A percentile compares a stretch with the other conserved stretches of the same genome.
These are phyloP conservation scores for Mus spretus DNA, from an alignment of 2,797 vertebrate species.

Conservation along the genomic window DNA sequence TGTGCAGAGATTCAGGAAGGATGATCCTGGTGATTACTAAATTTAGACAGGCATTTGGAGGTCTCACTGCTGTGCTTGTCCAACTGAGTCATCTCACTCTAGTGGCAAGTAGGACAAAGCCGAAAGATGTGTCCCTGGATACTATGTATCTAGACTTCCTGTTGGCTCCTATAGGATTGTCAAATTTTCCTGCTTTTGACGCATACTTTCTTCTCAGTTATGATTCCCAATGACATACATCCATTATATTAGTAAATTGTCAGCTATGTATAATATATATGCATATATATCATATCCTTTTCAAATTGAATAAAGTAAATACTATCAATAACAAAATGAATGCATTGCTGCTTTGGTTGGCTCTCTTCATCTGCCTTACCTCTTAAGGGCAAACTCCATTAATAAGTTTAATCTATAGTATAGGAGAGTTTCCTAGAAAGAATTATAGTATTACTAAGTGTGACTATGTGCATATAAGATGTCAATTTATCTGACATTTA, in stretches of 20 bases:
- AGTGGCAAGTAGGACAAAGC: not conserved
- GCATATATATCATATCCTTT: not conserved
- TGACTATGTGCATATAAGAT: not conserved
- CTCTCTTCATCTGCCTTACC: not conserved
- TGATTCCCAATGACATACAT: not conserved
- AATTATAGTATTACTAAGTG: not conserved
- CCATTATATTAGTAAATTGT: not conserved
- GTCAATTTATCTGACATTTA: not conserved
- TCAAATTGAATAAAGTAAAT: not conserved
- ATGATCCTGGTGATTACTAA: not conserved
- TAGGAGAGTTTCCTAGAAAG: slow-evolving; percentile 16
- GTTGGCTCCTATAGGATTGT: not conserved
- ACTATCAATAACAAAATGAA: slow-evolving; percentile 8
- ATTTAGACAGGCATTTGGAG: not conserved
- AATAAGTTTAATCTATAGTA: not conserved
- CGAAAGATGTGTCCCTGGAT: not conserved
- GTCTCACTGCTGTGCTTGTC: not conserved
- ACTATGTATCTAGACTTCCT: not conserved
- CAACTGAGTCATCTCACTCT: not conserved
- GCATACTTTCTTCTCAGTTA: not conserved
- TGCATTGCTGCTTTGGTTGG: not conserved
- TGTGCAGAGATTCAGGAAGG: not conserved
- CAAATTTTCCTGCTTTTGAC: not conserved
- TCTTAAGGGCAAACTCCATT: not conserved
- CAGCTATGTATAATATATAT: not conserved